Base-by-base conservation (phyloP, 2,797 vertebrate species). In the Helostoma temminkii region DNA sequence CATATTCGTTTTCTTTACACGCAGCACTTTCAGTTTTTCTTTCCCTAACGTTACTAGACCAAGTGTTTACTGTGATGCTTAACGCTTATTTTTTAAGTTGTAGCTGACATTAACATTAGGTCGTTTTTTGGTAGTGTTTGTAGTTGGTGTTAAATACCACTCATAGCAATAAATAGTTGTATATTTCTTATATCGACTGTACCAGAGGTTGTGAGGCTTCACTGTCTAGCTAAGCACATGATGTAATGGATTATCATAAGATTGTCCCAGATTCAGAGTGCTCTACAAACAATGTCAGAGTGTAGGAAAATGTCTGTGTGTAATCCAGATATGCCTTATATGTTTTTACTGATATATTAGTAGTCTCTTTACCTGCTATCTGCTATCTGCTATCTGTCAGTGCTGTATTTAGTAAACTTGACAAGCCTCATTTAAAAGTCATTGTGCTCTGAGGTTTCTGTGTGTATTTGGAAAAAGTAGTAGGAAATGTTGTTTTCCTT, bases 211-310 rank as follows among this genome's bases (percentile, higher is more conserved):
- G 65, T 58, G 78, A 79, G 61, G 76, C 77, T 79, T 71, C 79
- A 61, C 69, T 50, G 75, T 77, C 52, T 78, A 81, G 76, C 84
- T 82, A 79, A 89, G 85, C 88, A 89, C 90, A 89, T 92, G 91
- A 92, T 90, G 92, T 91, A 89, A 92, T 92, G 90, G 90, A 91
- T 91, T 91, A 92, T 89, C 89, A 89, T 87, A 91, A 91, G 90
- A 90, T 88, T 90, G 90, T 90, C 90, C 90, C 91, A 92, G 89
- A 90, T 93, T 88, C 83, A 63, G 75, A 84, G 72, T 66, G 84
- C 78, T 89, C 76, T 54, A 78, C 76, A 74, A 89, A 87, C 84
- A 86, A 83, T 87, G 82, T 86, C 82, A 73, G 67, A 69, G 61
- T 66, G 69, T 50, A 61, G 57, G 56, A 62, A 69, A 75, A 74